Conservation (phyloP, 1,140 invertebrate species). For the Nebria ingens region DNA sequence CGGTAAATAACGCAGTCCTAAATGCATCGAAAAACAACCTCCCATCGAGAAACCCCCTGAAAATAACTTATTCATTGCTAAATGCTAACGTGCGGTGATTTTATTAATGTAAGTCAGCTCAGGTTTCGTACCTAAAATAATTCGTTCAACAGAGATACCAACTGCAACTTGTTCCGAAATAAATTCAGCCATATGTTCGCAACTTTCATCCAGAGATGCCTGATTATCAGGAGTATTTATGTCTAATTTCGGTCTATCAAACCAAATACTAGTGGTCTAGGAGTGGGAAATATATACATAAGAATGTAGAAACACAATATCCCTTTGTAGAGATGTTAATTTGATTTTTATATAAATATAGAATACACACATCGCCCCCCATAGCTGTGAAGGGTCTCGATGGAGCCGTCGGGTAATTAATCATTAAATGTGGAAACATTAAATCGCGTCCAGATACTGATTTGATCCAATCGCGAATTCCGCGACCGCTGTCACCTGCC, state of each 20-base stretch:
- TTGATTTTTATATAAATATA: too few relatives aligned
- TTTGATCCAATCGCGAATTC: slow-evolving; percentile 52
- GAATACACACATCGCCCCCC: slow-evolving; percentile 40
- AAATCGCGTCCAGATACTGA: slow-evolving; percentile 46
- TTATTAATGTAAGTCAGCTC: too few relatives aligned
- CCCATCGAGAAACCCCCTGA: slow-evolving; percentile 69
- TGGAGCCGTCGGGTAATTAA: slow-evolving; percentile 62
- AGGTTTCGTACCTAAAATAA: slow-evolving; percentile 53
- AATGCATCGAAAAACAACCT: slow-evolving; percentile 54
- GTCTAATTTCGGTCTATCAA: slow-evolving; percentile 48
- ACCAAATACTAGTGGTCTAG: slow-evolving; percentile 56
- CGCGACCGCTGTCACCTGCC: slow-evolving; percentile 49
- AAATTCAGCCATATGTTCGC: slow-evolving; percentile 42
- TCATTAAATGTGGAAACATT: slow-evolving; percentile 54
- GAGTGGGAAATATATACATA: too few relatives aligned
- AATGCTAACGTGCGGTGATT: too few relatives aligned
- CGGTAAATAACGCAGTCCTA: slow-evolving; percentile 48
- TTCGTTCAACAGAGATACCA: slow-evolving; percentile 52
- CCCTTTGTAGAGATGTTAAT: too few relatives aligned
- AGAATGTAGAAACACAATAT: slow-evolving; percentile 17
- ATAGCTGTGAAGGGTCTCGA: slow-evolving; percentile 52
- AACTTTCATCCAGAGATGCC: slow-evolving; percentile 47
- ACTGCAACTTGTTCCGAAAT: slow-evolving; percentile 49
- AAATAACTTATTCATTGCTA: too few relatives aligned
- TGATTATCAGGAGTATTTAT: slow-evolving; percentile 47